Evolutionary conservation across 2,888 invertebrate genomes (phyloP).

Genomic region (Linnaemya tessellans): DNA sequence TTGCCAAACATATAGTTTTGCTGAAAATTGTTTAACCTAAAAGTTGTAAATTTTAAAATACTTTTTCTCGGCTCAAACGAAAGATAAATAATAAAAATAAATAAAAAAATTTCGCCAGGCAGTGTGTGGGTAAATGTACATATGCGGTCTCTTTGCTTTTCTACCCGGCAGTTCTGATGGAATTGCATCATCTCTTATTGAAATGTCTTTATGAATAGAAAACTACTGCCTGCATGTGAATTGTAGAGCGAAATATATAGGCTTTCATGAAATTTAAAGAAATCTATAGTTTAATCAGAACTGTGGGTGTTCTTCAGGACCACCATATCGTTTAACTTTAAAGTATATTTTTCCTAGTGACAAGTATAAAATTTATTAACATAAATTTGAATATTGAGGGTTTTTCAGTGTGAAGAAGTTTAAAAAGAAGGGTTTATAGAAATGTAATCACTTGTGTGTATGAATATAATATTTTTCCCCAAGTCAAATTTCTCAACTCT

Average conservation of each 20-base stretch:
- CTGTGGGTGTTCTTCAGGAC: neutral
- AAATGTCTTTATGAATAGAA: too few species aligned
- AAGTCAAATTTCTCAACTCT: conserved; percentile 64
- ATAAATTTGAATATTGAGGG: conserved; percentile 64
- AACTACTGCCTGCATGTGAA: too few species aligned
- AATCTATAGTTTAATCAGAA: neutral
- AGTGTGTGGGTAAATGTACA: conserved; percentile 1
- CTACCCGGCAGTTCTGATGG: neutral
- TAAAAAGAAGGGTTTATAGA: conserved; percentile 2
- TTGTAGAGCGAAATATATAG: too few species aligned
- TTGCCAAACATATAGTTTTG: conserved; percentile 67
- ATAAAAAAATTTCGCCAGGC: conserved; percentile 8
- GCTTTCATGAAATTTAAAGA: too few species aligned
- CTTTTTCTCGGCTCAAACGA: conserved; percentile 33
- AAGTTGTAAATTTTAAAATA: conserved; percentile 70
- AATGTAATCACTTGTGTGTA: conserved; percentile 25
- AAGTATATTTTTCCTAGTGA: conserved; percentile 11
- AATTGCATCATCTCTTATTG: neutral
- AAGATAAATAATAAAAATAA: conserved; percentile 15
- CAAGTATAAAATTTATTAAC: conserved; percentile 60
- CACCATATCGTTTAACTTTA: neutral
- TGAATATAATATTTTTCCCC: conserved; percentile 16
- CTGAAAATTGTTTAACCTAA: conserved; percentile 71
- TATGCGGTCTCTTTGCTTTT: neutral
- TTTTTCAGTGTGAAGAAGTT: conserved; percentile 10